Conservation (phyloP, 2,888 invertebrate species). For the Scaptomyza reducta region DNA sequence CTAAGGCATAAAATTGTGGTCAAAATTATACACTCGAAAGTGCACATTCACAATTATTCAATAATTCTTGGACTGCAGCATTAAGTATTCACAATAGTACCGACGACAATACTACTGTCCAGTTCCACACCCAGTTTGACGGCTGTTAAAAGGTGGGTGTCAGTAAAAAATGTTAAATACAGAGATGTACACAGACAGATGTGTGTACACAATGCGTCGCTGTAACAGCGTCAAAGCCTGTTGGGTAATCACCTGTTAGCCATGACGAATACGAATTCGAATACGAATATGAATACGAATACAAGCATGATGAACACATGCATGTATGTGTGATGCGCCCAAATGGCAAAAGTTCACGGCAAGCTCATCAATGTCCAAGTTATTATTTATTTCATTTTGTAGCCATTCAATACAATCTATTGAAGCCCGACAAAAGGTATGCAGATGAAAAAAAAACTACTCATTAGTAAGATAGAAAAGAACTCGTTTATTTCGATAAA, state of each 20-base stretch:
- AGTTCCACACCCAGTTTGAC: conserved; percentile 40
- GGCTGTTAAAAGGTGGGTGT: conserved; percentile 30
- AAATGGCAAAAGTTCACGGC: conserved; percentile 76
- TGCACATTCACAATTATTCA: background rate
- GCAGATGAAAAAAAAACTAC: conserved; percentile 7
- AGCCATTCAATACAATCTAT: conserved; percentile 47
- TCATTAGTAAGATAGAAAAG: conserved; percentile 11
- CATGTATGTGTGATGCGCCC: conserved; percentile 34
- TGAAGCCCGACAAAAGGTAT: conserved; percentile 7
- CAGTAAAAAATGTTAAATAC: conserved; percentile 1
- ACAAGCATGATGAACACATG: conserved; percentile 22
- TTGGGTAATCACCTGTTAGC: conserved; percentile 67
- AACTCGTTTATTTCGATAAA: conserved; percentile 15
- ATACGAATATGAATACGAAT: conserved; percentile 18
- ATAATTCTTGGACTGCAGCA: conserved; percentile 12
- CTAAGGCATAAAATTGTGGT: conserved; percentile 11
- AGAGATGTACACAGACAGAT: background rate
- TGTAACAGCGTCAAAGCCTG: conserved; percentile 54
- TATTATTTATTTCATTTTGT: conserved; percentile 57
- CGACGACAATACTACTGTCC: conserved; percentile 9
- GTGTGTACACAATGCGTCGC: conserved; percentile 46
- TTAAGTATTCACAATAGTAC: conserved; percentile 1
- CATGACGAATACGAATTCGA: conserved; percentile 62
- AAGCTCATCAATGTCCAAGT: conserved; percentile 73
- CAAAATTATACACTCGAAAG: too few relatives aligned